These are phyloP conservation scores for Protophormia terraenovae DNA, from an alignment of 2,888 invertebrate genomes.

Conservation along the genomic window DNA sequence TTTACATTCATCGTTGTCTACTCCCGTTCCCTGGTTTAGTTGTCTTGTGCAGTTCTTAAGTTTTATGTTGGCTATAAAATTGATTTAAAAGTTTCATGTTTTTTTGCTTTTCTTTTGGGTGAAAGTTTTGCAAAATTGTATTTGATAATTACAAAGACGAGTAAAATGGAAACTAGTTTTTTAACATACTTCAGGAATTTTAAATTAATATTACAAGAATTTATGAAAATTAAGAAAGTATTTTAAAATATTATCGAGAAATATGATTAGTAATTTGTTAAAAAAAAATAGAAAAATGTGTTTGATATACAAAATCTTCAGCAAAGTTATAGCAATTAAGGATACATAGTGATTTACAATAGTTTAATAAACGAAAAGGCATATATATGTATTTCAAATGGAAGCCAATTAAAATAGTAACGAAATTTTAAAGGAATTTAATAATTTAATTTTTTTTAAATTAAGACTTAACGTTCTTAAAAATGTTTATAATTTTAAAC, in stretches of 20 bases:
- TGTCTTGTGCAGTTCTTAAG: constrained; percentile 8
- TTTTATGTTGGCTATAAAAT: constrained; percentile 8
- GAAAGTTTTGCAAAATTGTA: background rate
- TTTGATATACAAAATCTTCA: too few relatives aligned
- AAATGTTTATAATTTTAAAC: background rate
- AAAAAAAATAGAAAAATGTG: background rate
- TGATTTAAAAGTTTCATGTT: constrained; percentile 1
- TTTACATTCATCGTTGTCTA: background rate
- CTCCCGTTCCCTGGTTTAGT: background rate
- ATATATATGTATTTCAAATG: too few relatives aligned
- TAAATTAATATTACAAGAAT: background rate
- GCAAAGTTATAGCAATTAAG: too few relatives aligned
- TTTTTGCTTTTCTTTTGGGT: background rate
- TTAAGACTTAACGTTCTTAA: constrained; percentile 1
- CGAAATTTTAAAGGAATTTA: too few relatives aligned
- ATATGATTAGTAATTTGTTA: background rate
- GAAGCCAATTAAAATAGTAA: too few relatives aligned
- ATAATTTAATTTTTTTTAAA: background rate
- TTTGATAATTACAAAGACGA: constrained; percentile 1
- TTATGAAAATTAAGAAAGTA: background rate
- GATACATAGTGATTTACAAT: too few relatives aligned
- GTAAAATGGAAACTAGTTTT: constrained; percentile 1
- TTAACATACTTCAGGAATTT: background rate
- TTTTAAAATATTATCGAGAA: background rate
- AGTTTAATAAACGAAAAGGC: too few relatives aligned